Percentiles rank a stretch among this genome's conserved stretches.
phyloP scores from a whole-genome alignment of 2,113 vertebrate genomes.

The Plotosus lineatus region DNA sequence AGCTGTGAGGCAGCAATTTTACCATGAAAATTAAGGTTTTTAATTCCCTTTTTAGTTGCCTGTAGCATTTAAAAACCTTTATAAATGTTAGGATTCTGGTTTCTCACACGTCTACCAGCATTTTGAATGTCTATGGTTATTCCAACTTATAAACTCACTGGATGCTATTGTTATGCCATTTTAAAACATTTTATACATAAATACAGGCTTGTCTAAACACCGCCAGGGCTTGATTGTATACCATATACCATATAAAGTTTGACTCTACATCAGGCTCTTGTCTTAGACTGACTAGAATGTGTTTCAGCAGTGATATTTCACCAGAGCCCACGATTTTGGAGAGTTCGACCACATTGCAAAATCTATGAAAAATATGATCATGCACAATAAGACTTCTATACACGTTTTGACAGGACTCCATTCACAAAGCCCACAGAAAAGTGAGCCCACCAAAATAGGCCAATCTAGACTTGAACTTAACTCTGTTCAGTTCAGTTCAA shows the following conservation, averaged over 20 bases:
- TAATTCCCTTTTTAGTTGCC: not conserved
- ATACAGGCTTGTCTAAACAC: constrained; percentile 28
- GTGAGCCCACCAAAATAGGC: constrained; percentile 44
- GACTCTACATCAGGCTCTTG: constrained; percentile 49
- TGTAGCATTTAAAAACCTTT: not conserved
- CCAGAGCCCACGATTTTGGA: constrained; percentile 29
- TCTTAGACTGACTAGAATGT: constrained; percentile 63
- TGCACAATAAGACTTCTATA: constrained; percentile 57
- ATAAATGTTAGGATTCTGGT: not conserved
- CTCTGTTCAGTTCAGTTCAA: no score
- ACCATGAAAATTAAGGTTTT: not conserved
- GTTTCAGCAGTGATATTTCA: constrained; percentile 57
- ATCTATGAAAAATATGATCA: constrained; percentile 57
- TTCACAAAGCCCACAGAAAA: constrained; percentile 51
- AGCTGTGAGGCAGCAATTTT: not conserved
- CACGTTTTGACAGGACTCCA: constrained; percentile 50
- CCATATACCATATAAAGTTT: no score
- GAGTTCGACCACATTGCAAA: not conserved
- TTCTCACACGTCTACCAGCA: not conserved
- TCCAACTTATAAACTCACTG: constrained; percentile 20
- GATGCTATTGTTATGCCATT: not conserved
- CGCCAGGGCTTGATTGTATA: constrained; percentile 30
- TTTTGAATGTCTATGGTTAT: not conserved
- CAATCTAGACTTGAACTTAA: constrained; percentile 59
- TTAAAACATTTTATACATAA: not conserved